phyloP scores from a whole-genome alignment of 2,113 vertebrate species.

The Phalacrocorax brasilianus region DNA sequence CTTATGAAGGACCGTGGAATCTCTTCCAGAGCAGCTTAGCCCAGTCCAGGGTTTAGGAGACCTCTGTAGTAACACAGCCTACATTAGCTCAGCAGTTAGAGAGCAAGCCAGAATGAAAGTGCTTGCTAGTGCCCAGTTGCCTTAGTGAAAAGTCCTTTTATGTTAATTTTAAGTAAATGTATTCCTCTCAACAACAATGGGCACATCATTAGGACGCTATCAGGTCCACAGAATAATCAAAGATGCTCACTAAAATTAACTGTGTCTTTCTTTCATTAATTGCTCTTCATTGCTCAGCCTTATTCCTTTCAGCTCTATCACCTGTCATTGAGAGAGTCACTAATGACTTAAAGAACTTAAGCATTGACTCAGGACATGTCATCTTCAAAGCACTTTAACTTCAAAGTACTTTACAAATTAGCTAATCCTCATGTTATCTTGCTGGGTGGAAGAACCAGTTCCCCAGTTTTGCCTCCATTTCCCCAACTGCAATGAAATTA shows the following conservation, averaged over 20 bases:
- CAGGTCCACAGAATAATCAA: background rate
- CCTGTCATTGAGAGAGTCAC: background rate
- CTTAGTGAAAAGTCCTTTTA: background rate
- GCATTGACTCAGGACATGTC: background rate
- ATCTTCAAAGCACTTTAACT: slow-evolving; percentile 45
- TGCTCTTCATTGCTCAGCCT: background rate
- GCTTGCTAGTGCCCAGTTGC: background rate
- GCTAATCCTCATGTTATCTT: background rate
- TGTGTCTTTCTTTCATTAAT: background rate
- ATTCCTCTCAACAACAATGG: background rate
- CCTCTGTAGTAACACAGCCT: background rate
- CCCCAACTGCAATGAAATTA: background rate
- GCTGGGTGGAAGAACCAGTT: background rate
- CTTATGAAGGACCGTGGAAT: background rate
- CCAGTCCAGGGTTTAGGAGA: background rate
- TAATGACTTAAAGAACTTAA: slow-evolving; percentile 27
- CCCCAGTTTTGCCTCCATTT: background rate
- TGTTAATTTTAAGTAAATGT: background rate
- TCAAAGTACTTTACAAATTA: slow-evolving; percentile 29
- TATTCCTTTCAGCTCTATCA: slow-evolving; percentile 15
- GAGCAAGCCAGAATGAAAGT: background rate
- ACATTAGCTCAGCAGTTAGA: background rate
- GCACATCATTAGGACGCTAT: background rate
- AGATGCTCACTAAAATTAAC: background rate
- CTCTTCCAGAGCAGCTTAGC: background rate